phyloP scores from a whole-genome alignment of 2,797 vertebrate genomes.

The Scyliorhinus canicula region DNA sequence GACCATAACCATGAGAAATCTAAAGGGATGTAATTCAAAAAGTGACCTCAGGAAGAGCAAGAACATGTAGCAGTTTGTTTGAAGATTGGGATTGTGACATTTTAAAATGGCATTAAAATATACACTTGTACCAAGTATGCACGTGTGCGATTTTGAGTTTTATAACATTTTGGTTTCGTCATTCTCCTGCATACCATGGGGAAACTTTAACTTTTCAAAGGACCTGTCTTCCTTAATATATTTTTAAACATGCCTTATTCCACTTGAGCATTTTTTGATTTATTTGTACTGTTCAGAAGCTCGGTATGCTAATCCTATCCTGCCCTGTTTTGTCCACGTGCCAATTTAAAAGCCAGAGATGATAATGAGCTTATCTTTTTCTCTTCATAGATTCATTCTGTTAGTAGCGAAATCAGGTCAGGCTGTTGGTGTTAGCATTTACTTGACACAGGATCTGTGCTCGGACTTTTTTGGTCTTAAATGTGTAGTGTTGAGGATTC shows the following conservation, averaged over 20 bases:
- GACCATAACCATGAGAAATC: too few relatives aligned
- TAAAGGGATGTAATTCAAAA: background rate
- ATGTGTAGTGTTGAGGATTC: background rate
- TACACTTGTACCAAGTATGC: background rate
- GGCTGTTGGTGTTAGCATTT: background rate
- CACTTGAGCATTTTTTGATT: background rate
- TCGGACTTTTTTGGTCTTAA: background rate
- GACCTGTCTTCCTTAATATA: background rate
- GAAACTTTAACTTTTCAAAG: background rate
- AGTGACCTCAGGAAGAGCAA: background rate
- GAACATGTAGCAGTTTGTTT: background rate
- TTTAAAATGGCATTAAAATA: background rate
- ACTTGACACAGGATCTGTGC: background rate
- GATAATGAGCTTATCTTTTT: conserved; percentile 6
- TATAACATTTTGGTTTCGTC: background rate
- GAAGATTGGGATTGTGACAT: background rate
- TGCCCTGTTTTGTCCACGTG: background rate
- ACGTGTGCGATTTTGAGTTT: background rate
- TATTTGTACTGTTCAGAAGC: background rate
- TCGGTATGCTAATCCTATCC: background rate
- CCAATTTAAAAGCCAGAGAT: background rate
- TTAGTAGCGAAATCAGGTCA: background rate
- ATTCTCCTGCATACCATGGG: background rate
- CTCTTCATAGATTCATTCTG: background rate
- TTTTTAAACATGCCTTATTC: background rate